Evolutionary conservation across 2,888 invertebrate genomes (phyloP).

Genomic region (Polylopha cassiicola): DNA sequence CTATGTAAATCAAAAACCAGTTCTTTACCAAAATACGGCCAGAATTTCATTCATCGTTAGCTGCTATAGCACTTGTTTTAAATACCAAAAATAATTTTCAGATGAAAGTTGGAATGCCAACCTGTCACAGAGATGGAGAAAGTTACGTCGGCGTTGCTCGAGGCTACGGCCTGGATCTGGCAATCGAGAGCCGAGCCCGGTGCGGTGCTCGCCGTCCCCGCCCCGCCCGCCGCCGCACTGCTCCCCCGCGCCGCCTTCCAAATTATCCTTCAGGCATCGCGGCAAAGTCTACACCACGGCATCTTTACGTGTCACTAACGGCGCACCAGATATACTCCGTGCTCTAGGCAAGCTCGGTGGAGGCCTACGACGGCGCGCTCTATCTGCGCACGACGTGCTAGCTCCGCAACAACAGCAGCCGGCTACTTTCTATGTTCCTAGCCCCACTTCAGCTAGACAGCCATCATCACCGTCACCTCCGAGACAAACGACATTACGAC

Average conservation of each 20-base stretch:
- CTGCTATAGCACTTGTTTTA: constrained; percentile 6
- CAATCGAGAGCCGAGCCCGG: constrained; percentile 72
- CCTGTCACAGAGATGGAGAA: constrained; percentile 85
- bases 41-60: neutral
- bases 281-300: constrained; percentile 73
- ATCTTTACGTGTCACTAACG: constrained; percentile 69
- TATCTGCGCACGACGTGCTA: constrained; percentile 83
- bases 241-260: constrained; percentile 66
- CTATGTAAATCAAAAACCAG: neutral
- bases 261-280: constrained; percentile 68
- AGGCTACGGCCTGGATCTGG: constrained; percentile 81
- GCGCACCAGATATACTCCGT: constrained; percentile 81
- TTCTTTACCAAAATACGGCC: neutral
- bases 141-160: constrained; percentile 82
- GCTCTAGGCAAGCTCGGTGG: constrained; percentile 84
- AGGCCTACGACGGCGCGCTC: constrained; percentile 80
- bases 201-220: constrained; percentile 77
- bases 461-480: constrained; percentile 63
- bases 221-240: constrained; percentile 69
- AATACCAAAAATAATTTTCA: constrained; percentile 50
- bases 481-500: constrained; percentile 55
- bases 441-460: constrained; percentile 70
- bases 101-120: constrained; percentile 86
- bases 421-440: constrained; percentile 85
- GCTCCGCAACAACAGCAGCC: constrained; percentile 74